Evolutionary conservation across 2,113 vertebrate species (phyloP).

Genomic region (Mixornis gularis): DNA sequence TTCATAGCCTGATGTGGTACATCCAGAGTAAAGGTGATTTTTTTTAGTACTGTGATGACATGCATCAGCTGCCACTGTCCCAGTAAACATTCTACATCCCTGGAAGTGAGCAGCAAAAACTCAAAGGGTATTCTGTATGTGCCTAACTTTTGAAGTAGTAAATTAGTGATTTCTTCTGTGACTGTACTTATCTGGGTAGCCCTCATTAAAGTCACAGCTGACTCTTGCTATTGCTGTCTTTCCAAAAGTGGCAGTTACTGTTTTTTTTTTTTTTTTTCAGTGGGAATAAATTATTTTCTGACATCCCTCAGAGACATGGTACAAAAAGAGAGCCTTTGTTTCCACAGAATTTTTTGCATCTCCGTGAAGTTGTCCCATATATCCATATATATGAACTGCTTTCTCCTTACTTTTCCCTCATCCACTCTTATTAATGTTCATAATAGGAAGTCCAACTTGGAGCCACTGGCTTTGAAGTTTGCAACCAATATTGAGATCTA

Average conservation of each 20-base stretch:
- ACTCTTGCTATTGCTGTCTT: background rate
- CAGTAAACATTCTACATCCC: background rate
- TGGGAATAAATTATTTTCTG: background rate
- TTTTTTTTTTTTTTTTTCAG: background rate
- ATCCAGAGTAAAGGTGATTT: background rate
- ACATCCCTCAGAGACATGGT: background rate
- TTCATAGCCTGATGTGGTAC: background rate
- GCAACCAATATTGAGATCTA: background rate
- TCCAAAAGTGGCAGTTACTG: background rate
- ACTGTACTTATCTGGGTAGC: background rate
- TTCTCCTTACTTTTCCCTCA: background rate
- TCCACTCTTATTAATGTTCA: background rate
- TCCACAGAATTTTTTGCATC: background rate
- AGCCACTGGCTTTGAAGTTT: background rate
- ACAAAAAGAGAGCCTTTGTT: background rate
- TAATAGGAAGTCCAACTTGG: background rate
- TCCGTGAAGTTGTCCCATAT: background rate
- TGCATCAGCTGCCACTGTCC: background rate
- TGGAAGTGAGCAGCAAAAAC: background rate
- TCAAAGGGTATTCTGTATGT: background rate
- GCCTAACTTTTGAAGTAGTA: background rate
- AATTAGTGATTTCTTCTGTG: background rate
- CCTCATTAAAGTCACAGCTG: background rate
- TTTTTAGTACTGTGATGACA: background rate
- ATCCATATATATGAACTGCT: background rate